Base-by-base conservation (phyloP, 2,888 invertebrate genomes). In the Julus scandinavius region DNA sequence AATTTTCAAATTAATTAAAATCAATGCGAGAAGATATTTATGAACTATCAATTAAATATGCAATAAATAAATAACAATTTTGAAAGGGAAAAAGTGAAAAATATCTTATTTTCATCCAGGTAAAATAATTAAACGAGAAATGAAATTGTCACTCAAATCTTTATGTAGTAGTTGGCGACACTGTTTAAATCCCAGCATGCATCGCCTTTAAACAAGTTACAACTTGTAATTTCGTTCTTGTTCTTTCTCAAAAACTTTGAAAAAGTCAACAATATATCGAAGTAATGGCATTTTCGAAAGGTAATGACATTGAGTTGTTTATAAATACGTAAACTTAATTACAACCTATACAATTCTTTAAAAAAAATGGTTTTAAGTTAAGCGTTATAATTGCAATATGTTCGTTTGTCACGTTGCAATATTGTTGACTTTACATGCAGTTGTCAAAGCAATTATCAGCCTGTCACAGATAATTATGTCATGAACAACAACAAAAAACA, bases 271-370 rank as follows among this genome's bases (percentile, higher is more conserved):
- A 80, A 80, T 80, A 80, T 29, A 13, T 38, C 13, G 3, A 38
- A 17, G 29, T 85, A 45, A 85, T 85, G 85, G 49, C 41, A 41
- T 45, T 85, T 45, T 45, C 85, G 11, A 85, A 85, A 85, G 85
- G 85, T 85, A 85, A 50, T 85, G 49, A 17, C 85, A 85, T 85
- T 3, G 2, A 20, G 2, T 41, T 45, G n/a, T 45, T 20, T 15
- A 45, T 13, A 2, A 50, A 17, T 3, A 3, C 29, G 3, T 45
- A 85, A 38, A 9, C 29, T 0, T 80, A 38, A 80, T 80, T 1
- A 80, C 80, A 38, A 20, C 13, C 38, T 3, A 80, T 38, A 83
- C 7, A 40, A n/a, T 15, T 9, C 9, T 13, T 17, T 45, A 45
- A 7, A 45, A 2, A 45, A 45, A 45, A 45, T 45, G 45, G 45